Base-by-base conservation (phyloP, 2,797 vertebrate species). In the Eupleurogrammus muticus region DNA sequence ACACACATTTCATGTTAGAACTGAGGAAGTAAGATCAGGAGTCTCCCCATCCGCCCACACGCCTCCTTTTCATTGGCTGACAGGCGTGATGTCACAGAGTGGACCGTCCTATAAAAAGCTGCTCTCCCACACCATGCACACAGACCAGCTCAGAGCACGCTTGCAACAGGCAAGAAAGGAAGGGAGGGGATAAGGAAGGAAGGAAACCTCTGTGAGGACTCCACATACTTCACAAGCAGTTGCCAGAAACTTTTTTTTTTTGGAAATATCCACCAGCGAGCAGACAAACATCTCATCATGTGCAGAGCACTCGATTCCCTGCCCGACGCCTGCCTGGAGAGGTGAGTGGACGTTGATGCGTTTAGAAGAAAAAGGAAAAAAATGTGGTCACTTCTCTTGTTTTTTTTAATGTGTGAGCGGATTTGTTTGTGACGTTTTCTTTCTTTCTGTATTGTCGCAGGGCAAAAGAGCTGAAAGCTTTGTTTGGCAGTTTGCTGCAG, bases 391-490 rank as follows among this genome's bases (percentile, higher is more conserved):
- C 7, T 17, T n/a, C 14, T 44, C 40, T 44, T 6, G 8, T 16
- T 44, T 42, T 16, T 42, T 42, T 16, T 42, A 14, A 42, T 42
- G 38, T 42, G 38, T 17, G 16, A n/a, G 14, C 16, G 7, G 40
- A 17, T 44, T 44, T 44, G 16, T 44, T 17, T 44, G 40, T 44
- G 8, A 44, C 40, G 17, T 44, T 44, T 44, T 44, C 16, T 44
- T 9, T 52, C 4, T 71, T 66, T 68, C n/a, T n/a, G n/a, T n/a
- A 2, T 73, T 35, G 46, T 77, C 73, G 6, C 91, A 99, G 96
- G 94, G 96, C 95, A 65, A 98, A 99, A 87, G 95, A 96, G 70
- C 91, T 99, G 73, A 97, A 96, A 87, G 95, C 92, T 8, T 94
- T 96, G 28, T 94, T 98, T 84, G 94, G 94, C 61, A 94, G 94